phyloP scores from a whole-genome alignment of 2,113 vertebrate genomes.

The Axis porcinus region DNA sequence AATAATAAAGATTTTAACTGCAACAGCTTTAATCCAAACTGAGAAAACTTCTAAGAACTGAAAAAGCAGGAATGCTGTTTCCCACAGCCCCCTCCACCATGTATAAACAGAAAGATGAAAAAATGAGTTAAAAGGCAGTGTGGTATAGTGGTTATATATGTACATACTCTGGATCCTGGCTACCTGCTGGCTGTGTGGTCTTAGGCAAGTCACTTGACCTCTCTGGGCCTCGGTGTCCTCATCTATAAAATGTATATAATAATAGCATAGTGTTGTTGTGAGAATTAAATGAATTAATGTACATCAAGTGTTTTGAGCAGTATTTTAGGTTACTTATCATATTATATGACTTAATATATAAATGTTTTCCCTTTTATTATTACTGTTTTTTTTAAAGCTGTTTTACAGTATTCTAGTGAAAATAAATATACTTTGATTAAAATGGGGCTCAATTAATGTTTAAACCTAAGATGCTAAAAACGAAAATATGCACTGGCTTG shows the following conservation, averaged over 20 bases:
- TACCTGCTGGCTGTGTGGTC: neutral
- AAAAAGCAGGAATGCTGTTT: neutral
- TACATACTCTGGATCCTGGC: neutral
- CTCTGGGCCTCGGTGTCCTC: neutral
- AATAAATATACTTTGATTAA: neutral
- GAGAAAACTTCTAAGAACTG: conserved; percentile 14
- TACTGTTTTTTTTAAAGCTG: neutral
- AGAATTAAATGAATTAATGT: neutral
- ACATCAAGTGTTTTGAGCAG: neutral
- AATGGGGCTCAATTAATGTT: conserved; percentile 5
- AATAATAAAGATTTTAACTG: conserved; percentile 11
- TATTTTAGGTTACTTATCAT: neutral
- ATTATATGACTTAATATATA: neutral
- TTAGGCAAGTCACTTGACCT: neutral
- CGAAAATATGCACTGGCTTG: conserved; percentile 5
- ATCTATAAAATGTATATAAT: neutral
- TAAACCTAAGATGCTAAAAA: conserved; percentile 14
- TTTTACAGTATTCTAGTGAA: neutral
- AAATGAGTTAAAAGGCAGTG: neutral
- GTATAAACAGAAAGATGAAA: neutral
- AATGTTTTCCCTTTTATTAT: neutral
- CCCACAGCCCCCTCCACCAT: too few species aligned
- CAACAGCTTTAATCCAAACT: neutral
- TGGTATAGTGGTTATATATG: neutral
- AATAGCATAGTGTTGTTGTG: neutral